Evolutionary conservation across 2,888 invertebrate species (phyloP), one percentile per base, ranked within the genome.

Genomic region (Lepidocyrtoides sp.): DNA sequence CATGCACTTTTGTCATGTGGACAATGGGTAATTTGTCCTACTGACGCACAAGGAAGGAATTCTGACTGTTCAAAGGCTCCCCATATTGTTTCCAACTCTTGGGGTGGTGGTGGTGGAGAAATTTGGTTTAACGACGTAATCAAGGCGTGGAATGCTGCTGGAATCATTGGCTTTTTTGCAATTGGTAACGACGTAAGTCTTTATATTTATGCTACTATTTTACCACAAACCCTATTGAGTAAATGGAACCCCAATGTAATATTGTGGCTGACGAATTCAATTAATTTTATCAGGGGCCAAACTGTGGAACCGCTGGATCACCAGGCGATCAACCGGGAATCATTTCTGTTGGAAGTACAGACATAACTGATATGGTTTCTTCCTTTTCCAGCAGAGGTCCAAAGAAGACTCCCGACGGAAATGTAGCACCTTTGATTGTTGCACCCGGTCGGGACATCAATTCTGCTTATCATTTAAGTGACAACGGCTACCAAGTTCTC

Each of bases 331-430:
- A 85, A 48, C 2, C 26, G 0, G 69, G 57, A 17, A 20, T 90
- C 10, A 79, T 79, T 29, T 44, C 66, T 5, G 85, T 85, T 0
- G 79, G 85, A n/a, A 32, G 51, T 10, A 85, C 85, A 36, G 36
- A 77, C 44, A 79, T 79, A 10, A 85, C 32, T n/a, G 85, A 90
- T 14, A 36, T 66, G 0, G 57, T 90, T 20, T 79, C 85, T 3
- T 54, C 44, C 1, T 90, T 69, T 48, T 85, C 85, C n/a, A 90
- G 90, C 17, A 48, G 85, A 0, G 90, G 90, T 5, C 84, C 90
- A 26, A 75, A 48, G 63, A 36, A 23, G 2, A n/a, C 0, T 14
- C 32, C 51, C 14, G 69, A 82, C 36, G 79, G 79, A n/a, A 23
- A 10, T 5, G 54, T 79, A 2, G 54, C 29, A 7, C 84, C 90